Base-by-base conservation (phyloP, 2,888 invertebrate species). In the Priapulus caudatus region DNA sequence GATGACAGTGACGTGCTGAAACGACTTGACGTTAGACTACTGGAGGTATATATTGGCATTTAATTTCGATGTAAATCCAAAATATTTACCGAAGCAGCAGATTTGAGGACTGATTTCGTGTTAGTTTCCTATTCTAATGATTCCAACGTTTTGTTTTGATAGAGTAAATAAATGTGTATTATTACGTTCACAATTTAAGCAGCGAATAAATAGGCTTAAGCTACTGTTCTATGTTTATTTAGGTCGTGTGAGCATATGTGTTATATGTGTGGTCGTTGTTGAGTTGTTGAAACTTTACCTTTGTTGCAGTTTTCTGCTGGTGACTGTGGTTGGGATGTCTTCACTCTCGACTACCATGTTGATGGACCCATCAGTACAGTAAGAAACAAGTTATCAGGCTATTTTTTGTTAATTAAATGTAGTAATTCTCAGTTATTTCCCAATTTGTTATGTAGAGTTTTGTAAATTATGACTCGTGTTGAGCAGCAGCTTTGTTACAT, bases 1-100 rank as follows among this genome's bases (percentile, higher is more conserved):
- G 92, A 93, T 67, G 88, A 90, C 66, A 81, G 83, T 33, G 92
- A 93, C 68, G 87, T 93, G 48, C 77, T 93, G 15, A 82, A 84
- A 61, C 77, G 92, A 18, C 74, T 97, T 23, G 90, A 91, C 72
- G 87, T 92, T 51, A 79, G 84, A 61, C 74, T 87, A 20, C 70
- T 83, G 45, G 76, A 78, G 65, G 71, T 72, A 48, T 50, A 54
- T 18, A 5, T 5, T 20, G 23, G 22, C 21, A 5, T 24, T 47
- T 47, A 15, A 23, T n/a, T 47, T 47, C 4, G 16, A 47, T 24
- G 5, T 10, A 47, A n/a, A n/a, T n/a, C n/a, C n/a, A n/a, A n/a
- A n/a, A n/a, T n/a, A n/a, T n/a, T n/a, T n/a, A n/a, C n/a, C n/a
- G n/a, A n/a, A n/a, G n/a, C n/a, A n/a, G n/a, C n/a, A n/a, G n/a